Base-by-base conservation (phyloP, 2,113 vertebrate species). In the Desmodus rotundus region DNA sequence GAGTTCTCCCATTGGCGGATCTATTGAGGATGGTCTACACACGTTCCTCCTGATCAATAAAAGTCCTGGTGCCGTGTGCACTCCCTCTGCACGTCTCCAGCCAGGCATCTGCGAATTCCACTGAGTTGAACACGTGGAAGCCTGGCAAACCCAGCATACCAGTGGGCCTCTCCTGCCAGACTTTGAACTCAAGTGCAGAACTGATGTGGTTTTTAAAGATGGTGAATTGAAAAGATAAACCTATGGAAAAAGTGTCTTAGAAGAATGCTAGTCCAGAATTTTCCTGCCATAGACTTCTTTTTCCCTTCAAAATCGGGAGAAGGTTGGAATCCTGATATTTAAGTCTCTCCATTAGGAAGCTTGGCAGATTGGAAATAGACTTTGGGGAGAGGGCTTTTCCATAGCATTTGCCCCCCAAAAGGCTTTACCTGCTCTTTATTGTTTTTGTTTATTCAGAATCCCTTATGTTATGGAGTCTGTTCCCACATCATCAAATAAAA, bases 11-110 rank as follows among this genome's bases (percentile, higher is more conserved):
- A 94, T 96, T 96, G 92, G 84, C 74, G 61, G 61, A 82, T 97
- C 93, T 91, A 47, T 15, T 82, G 92, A 98, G 94, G 80, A 93
- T 88, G 96, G 73, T 94, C 97, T 88, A 91, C 92, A 83, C 63
- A 87, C 13, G 52, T 95, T 94, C 91, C 87, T 93, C 95, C 80
- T 26, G 82, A 94, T 95, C 94, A 83, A 77, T 94, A 96, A 92
- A 83, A 97, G 91, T 50, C 61, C 78, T 50, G 36, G 36, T 61
- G 41, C 68, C 73, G 9, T 90, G 76, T 87, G 63, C 56, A 96
- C 96, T 94, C 28, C 93, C 43, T 74, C 11, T n/a, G 22, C 91
- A 70, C 82, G 67, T 52, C 93, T 87, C 93, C 70, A 89, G 43
- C 83, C 65, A 38, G 78, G 88, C 67, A 67, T 86, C 26, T 93